Conservation (phyloP, 2,888 invertebrate genomes). For the Hypomecis atomaria region DNA sequence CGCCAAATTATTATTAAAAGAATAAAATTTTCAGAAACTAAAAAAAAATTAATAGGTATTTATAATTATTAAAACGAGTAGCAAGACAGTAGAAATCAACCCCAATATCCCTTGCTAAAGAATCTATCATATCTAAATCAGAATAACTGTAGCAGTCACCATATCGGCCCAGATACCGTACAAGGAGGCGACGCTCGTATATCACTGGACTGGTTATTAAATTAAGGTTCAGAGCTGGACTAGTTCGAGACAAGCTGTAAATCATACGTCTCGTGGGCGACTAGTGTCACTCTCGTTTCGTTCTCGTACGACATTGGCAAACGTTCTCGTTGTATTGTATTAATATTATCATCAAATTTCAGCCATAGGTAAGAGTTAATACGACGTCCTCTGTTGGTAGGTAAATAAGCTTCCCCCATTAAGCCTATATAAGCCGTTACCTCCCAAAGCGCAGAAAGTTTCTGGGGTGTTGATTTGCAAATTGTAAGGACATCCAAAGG, state of each 20-base stretch:
- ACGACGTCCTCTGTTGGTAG: too few relatives aligned
- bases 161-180: constrained; percentile 26
- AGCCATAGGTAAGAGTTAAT: not conserved
- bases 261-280: constrained; percentile 42
- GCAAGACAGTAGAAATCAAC: not conserved
- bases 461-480: too few relatives aligned
- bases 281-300: constrained; percentile 41
- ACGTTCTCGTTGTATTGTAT: constrained; percentile 42
- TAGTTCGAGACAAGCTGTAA: constrained; percentile 42
- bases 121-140: constrained; percentile 17
- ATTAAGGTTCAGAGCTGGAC: constrained; percentile 42
- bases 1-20: too few relatives aligned
- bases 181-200: constrained; percentile 21
- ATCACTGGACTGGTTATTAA: constrained; percentile 42
- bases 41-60: too few relatives aligned
- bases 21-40: too few relatives aligned
- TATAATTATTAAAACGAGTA: too few relatives aligned
- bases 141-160: constrained; percentile 22
- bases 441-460: too few relatives aligned
- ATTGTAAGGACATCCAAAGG: too few relatives aligned
- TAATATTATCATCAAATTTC: not conserved
- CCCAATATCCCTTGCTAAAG: constrained; percentile 5
- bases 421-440: too few relatives aligned
- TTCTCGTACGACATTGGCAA: constrained; percentile 20
- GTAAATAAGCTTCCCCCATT: too few relatives aligned